Evolutionary conservation across 2,113 vertebrate genomes (phyloP).

Genomic region (Larimichthys polyactis): DNA sequence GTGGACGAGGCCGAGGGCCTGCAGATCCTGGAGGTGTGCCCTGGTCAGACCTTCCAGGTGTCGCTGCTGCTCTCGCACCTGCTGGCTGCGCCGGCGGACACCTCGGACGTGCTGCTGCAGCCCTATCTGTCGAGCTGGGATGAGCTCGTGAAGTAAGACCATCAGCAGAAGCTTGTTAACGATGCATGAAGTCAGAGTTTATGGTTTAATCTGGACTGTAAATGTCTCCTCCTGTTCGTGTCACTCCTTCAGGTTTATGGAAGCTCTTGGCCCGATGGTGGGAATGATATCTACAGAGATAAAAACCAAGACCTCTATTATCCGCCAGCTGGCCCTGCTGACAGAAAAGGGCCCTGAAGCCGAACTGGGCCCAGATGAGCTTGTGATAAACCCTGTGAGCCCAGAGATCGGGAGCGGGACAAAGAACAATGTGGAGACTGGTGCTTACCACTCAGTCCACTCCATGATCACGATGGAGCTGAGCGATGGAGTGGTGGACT

Average conservation of each 20-base stretch:
- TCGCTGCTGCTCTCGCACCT: slow-evolving; percentile 82
- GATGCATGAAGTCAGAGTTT: background rate
- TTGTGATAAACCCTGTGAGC: slow-evolving; percentile 18
- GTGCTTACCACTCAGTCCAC: slow-evolving; percentile 82
- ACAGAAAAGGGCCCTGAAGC: slow-evolving; percentile 54
- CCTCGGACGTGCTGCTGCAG: slow-evolving; percentile 83
- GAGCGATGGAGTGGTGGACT: slow-evolving; percentile 79
- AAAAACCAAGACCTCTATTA: slow-evolving; percentile 82
- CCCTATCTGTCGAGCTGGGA: slow-evolving; percentile 90
- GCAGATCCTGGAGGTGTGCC: slow-evolving; percentile 68
- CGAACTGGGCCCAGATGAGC: slow-evolving; percentile 38
- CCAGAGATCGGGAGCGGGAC: slow-evolving; percentile 2
- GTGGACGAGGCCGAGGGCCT: slow-evolving; percentile 8
- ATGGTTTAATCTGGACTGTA: background rate
- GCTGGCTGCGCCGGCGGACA: slow-evolving; percentile 60
- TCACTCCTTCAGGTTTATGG: slow-evolving; percentile 85
- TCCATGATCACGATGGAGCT: slow-evolving; percentile 87
- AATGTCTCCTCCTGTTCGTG: slow-evolving; percentile 19
- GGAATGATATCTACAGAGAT: slow-evolving; percentile 89
- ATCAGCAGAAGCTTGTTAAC: background rate
- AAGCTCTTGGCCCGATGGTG: slow-evolving; percentile 87
- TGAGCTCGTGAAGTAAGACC: slow-evolving; percentile 86
- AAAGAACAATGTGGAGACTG: background rate
- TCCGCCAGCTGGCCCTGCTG: slow-evolving; percentile 79
- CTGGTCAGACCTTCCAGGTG: slow-evolving; percentile 84